Evolutionary conservation across 2,888 invertebrate genomes (phyloP), one percentile per base, ranked within the genome.

Genomic region (Antitype chi): DNA sequence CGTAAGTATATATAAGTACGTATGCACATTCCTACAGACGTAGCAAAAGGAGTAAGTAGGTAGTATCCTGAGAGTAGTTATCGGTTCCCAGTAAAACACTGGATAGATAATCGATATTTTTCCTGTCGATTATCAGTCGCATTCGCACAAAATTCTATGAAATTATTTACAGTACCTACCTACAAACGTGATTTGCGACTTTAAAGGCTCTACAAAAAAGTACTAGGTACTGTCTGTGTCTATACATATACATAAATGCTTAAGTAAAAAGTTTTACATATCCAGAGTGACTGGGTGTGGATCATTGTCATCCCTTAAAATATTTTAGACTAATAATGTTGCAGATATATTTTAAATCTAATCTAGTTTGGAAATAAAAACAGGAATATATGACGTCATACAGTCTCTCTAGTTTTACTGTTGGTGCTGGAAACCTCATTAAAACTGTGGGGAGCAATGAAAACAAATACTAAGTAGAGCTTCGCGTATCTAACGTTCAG

Each of bases 391-490:
- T 53, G 43, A 76, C n/a, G 59, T 28, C 59, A 52, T 47, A 17
- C 23, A 20, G 20, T 59, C 23, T n/a, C 43, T 43, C 47, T 62
- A 53, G 71, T 55, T 72, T 72, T 55, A 81, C 47, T 59, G 63
- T 66, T 77, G 20, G 52, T 23, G 25, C 28, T 57, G 38, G 38
- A 28, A 81, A 77, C 47, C 69, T 73, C 66, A 70, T 77, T 57
- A 81, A 49, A 70, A 70, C n/a, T 47, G 64, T 57, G 47, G 32
- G 28, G n/a, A 38, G 73, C 62, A 67, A 70, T 77, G 59, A 70
- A 81, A 73, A 70, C 70, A 73, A 73, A 77, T 72, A 81, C 52
- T 25, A n/a, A n/a, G n/a, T n/a, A 68, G 13, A 62, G 68, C 70
- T 76, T 53, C 62, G 23, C 13, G n/a, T 62, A 55, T n/a, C 9